Base-by-base conservation (phyloP, 1,140 invertebrate genomes). In the Heliothis subflexa region DNA sequence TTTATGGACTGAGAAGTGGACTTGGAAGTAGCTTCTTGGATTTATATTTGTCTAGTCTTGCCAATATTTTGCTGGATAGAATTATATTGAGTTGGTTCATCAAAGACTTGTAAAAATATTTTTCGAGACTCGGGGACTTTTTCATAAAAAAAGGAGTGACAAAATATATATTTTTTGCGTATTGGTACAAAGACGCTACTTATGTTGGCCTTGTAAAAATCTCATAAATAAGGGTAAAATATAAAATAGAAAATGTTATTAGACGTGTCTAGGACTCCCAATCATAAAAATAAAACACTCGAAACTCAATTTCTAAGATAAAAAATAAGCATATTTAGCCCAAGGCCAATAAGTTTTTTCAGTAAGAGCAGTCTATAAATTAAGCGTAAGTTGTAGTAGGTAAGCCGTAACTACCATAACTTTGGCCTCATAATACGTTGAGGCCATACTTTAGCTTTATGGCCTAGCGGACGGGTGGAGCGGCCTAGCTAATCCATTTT, bases 351-450 rank as follows among this genome's bases (percentile, higher is more conserved):
- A 73, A 73, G 40, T 73, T 73, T 40, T 73, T 73, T 59, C 54
- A 59, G 9, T 47, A 28, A 59, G 18, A 54, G 14, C 52, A 55
- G 40, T 28, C 71, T 45, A 73, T 73, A 73, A 73, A 57, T 73
- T 59, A 1, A 21, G 33, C 55, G 71, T 25, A 47, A 59, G 71
- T 73, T 73, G 16, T 55, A 40, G 25, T 73, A n/a, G n/a, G n/a
- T n/a, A 73, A 73, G 71, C 55, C 71, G 71, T 73, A 73, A 73
- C 33, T 59, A 73, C 71, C 52, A 73, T 59, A 73, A 57, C 71
- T 73, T 73, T 18, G 55, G 71, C 50, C 71, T 73, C 71, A 73
- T 73, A 73, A 73, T 73, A 40, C 54, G 55, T 54, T 73, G 55
- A 47, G 71, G 71, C 55, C 40, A 73, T 73, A 73, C 54, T 57